Evolutionary conservation across 1,140 invertebrate genomes (phyloP).

Genomic region (Holotrichia oblita): DNA sequence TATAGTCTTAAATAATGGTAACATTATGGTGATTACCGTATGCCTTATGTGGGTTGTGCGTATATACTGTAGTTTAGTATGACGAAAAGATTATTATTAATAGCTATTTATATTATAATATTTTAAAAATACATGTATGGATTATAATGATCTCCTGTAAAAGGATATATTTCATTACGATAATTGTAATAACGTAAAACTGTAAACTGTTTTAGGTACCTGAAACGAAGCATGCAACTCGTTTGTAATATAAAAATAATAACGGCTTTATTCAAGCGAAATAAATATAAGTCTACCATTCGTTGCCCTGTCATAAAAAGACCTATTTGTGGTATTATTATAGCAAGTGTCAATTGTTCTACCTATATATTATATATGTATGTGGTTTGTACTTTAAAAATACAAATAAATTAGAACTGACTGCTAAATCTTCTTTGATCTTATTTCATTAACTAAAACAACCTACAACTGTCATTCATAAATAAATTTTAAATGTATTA

Average conservation of each 20-base stretch:
- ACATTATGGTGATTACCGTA: constrained; percentile 4
- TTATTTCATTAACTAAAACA: too few species aligned
- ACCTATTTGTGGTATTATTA: too few species aligned
- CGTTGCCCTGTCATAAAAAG: too few species aligned
- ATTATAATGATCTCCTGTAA: background rate
- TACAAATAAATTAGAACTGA: constrained; percentile 3
- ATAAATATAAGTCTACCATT: too few species aligned
- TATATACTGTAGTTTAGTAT: constrained; percentile 37
- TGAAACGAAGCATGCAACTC: background rate
- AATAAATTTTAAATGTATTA: too few species aligned
- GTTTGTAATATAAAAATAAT: background rate
- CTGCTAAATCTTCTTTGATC: too few species aligned
- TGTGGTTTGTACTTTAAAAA: background rate
- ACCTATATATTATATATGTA: background rate
- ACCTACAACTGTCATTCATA: too few species aligned
- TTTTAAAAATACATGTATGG: constrained; percentile 5
- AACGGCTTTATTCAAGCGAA: background rate
- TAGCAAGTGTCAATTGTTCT: too few species aligned
- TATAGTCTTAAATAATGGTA: constrained; percentile 27
- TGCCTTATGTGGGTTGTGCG: constrained; percentile 37
- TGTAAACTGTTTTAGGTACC: background rate
- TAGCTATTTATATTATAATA: background rate
- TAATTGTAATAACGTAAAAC: background rate
- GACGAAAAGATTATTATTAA: background rate
- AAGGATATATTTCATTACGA: background rate